Base-by-base conservation (phyloP, 2,797 vertebrate species). In the Pithecia hirsuta region DNA sequence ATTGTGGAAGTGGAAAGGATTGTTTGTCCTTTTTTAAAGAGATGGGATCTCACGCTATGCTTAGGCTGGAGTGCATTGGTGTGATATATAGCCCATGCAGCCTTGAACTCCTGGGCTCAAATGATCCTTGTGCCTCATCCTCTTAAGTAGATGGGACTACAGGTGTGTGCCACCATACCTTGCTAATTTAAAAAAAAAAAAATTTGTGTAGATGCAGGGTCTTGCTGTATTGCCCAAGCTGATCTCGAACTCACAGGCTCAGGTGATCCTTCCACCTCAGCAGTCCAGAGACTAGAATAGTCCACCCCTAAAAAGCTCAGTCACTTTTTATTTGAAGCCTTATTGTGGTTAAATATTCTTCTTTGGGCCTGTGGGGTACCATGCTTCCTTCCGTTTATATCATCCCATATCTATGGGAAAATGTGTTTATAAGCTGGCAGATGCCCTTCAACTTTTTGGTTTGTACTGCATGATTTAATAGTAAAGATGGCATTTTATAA, bases 401-500 rank as follows among this genome's bases (percentile, higher is more conserved):
- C 46, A 83, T 89, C 55, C 48, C 9, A 0, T 52, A 59, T 87
- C 80, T 82, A 5, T 76, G 33, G 48, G 52, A 82, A 93, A 95
- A 95, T 44, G 19, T 74, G 22, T 92, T 88, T 91, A 33, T 87
- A 76, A 96, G 76, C 44, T 91, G 22, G 46, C 6, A 75, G 46
- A 10, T 89, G 4, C 20, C 64, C 80, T 90, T 33, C 36, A 96
- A 39, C 26, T 79, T 83, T 95, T 44, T 93, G 39, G 15, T 93
- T 96, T 96, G 46, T 33, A 30, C 12, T 93, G 10, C 82, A 61
- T 91, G 11, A 57, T 78, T 96, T 95, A 93, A 70, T 80, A 33
- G 59, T 36, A 91, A 96, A 55, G 12, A 70, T 46, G 30, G 52
- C 20, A 64, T 79, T 3, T 39, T 91, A 28, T 84, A 92, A 80